Evolutionary conservation across 1,140 invertebrate species (phyloP).

Genomic region (Mercenaria mercenaria): DNA sequence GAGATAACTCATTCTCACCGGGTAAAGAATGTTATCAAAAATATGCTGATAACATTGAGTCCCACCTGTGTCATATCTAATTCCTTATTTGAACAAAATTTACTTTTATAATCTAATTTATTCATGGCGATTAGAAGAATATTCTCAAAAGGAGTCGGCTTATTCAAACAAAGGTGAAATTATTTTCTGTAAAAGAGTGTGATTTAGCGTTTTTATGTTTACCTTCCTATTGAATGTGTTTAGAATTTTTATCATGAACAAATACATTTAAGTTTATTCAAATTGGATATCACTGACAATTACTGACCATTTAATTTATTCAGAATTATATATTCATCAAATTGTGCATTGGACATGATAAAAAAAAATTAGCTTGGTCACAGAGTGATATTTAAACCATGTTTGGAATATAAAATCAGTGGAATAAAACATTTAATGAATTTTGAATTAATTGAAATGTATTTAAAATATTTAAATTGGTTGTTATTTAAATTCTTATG

Average conservation of each 20-base stretch:
- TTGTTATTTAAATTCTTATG: too few relatives aligned
- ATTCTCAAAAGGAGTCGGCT: neutral
- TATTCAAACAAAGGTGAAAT: slow-evolving; percentile 20
- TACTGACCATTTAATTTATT: too few relatives aligned
- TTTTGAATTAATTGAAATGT: too few relatives aligned
- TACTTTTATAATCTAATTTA: slow-evolving; percentile 36
- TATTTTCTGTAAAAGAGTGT: neutral
- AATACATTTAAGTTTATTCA: neutral
- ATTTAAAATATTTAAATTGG: too few relatives aligned
- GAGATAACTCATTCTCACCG: neutral
- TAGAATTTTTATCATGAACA: neutral
- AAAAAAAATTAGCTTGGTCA: too few relatives aligned
- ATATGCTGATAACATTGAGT: neutral
- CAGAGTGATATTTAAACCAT: too few relatives aligned
- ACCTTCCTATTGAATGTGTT: neutral
- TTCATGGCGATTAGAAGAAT: neutral
- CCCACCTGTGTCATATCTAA: neutral
- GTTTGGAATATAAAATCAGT: too few relatives aligned
- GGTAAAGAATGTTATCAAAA: neutral
- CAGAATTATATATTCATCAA: too few relatives aligned
- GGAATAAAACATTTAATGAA: too few relatives aligned
- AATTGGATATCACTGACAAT: neutral
- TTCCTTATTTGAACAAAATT: slow-evolving; percentile 8
- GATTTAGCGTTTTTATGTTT: neutral
- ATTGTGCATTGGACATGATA: too few relatives aligned